Evolutionary conservation across 2,113 vertebrate genomes (phyloP), one percentile per base, ranked within the genome.

Genomic region (Dolichotis patagonum): DNA sequence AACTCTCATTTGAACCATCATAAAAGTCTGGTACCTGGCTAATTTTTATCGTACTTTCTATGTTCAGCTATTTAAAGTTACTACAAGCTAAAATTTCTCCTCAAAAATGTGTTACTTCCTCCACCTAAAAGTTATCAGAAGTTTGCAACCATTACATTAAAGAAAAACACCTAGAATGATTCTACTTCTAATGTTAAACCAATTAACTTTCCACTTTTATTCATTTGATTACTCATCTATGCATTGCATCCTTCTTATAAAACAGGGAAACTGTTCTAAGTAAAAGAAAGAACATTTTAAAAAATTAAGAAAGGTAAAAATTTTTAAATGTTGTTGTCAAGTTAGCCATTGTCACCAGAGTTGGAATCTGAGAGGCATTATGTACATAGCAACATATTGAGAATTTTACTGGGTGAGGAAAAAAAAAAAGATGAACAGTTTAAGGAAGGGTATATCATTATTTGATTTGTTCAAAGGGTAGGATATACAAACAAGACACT

Each of bases 101-200:
- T 84, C 20, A 46, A 84, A 77, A 71, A 26, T n/a, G 2, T 71
- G 38, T 43, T 24, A 94, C 12, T 7, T 60, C 7, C 7, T 54
- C 7, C 41, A 11, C 30, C 71, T 65, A 80, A 97, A 58, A 52
- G 4, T 85, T 12, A 84, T 71, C 43, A 91, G 54, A 94, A 10
- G 54, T 65, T 91, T 88, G 88, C 78, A 13, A 58, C 32, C 83
- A 20, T 91, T 49, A 84, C 41, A 94, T 92, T 78, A 63, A 86
- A 82, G 26, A 84, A 90, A 84, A 90, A 56, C 7, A 71, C 32
- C 43, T 62, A 24, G 26, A 41, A 67, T 71, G 20, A 71, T 71
- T 71, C 69, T 71, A 41, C n/a, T 41, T 71, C 22, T 71, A 22
- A 38, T 22, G n/a, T 71, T 71, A 24, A 41, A 38, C 19, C 69